phyloP scores from a whole-genome alignment of 2,888 invertebrate species.

The Trachelus troglodyta region DNA sequence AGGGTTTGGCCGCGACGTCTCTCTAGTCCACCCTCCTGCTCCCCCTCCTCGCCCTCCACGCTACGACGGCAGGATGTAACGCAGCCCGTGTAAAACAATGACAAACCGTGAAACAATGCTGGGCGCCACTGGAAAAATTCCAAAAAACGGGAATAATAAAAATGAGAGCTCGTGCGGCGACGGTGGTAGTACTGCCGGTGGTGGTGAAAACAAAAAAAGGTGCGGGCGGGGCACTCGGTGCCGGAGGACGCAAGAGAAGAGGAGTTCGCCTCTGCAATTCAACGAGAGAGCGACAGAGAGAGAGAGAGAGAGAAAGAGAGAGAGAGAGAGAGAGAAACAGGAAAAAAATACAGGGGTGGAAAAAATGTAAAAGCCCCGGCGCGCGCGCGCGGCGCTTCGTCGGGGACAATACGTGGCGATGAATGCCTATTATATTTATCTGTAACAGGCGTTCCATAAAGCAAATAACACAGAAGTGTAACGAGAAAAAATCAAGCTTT shows the following conservation, averaged over 20 bases:
- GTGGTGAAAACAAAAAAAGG: conserved; percentile 28
- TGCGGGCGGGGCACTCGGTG: conserved; percentile 13
- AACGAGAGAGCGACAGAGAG: conserved; percentile 27
- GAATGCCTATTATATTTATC: conserved; percentile 67
- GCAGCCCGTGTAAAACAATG: conserved; percentile 58
- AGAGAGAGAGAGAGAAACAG: conserved; percentile 20
- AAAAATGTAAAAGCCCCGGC: conserved; percentile 63
- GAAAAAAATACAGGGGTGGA: conserved; percentile 36
- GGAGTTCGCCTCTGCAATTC: conserved; percentile 2
- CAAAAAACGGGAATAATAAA: conserved; percentile 65
- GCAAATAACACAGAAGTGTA: conserved; percentile 64
- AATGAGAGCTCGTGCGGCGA: conserved; percentile 56
- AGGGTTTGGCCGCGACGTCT: conserved; percentile 15
- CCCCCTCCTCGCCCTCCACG: conserved; percentile 3
- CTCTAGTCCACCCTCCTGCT: conserved; percentile 18
- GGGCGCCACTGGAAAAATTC: conserved; percentile 66
- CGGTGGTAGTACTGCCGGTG: conserved; percentile 29
- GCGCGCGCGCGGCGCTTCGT: conserved; percentile 58
- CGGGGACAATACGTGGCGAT: conserved; percentile 64
- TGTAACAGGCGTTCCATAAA: conserved; percentile 67
- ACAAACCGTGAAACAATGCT: conserved; percentile 66
- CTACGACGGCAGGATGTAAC: conserved; percentile 50
- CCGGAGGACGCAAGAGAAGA: not conserved
- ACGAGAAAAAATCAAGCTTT: conserved; percentile 49
- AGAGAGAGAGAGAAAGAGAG: conserved; percentile 23